Percentiles rank a stretch among this genome's conserved stretches.
These are phyloP conservation scores for Pristionchus entomophagus DNA, from an alignment of 2,888 invertebrate genomes.

Conservation along the genomic window DNA sequence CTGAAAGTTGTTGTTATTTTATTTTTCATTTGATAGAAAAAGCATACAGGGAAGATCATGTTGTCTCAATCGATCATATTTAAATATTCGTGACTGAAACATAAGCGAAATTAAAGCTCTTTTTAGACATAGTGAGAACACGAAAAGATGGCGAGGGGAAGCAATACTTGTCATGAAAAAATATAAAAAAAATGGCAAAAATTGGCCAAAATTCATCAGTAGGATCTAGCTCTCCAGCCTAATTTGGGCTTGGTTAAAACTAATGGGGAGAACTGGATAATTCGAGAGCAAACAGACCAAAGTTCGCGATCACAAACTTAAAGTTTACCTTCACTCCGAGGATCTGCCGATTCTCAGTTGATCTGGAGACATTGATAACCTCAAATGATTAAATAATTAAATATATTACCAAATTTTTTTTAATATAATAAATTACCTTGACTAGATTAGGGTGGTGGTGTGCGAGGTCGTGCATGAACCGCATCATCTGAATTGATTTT, in stretches of 20 bases:
- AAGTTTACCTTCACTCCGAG: constrained; percentile 70
- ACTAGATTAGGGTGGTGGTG: constrained; percentile 22
- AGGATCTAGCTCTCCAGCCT: too few relatives aligned
- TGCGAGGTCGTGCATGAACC: constrained; percentile 63
- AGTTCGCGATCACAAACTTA: too few relatives aligned
- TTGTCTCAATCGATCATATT: too few relatives aligned
- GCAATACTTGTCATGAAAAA: not conserved
- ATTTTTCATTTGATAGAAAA: not conserved
- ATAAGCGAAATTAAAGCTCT: constrained; percentile 12
- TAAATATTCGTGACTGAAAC: not conserved
- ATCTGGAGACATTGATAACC: constrained; percentile 64
- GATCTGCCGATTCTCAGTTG: constrained; percentile 67
- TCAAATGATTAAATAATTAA: too few relatives aligned
- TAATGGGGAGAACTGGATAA: too few relatives aligned
- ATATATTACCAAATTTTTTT: too few relatives aligned
- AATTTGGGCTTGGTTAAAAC: too few relatives aligned
- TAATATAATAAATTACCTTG: not conserved
- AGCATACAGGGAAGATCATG: too few relatives aligned
- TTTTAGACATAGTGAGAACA: constrained; percentile 1
- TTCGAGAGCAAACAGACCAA: too few relatives aligned
- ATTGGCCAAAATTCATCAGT: too few relatives aligned
- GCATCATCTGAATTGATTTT: constrained; percentile 62
- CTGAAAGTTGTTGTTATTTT: not conserved
- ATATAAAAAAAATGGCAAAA: too few relatives aligned
- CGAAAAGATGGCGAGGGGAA: not conserved